These are phyloP conservation scores for Metalampra italica DNA, from an alignment of 2,888 invertebrate species.

Conservation along the genomic window DNA sequence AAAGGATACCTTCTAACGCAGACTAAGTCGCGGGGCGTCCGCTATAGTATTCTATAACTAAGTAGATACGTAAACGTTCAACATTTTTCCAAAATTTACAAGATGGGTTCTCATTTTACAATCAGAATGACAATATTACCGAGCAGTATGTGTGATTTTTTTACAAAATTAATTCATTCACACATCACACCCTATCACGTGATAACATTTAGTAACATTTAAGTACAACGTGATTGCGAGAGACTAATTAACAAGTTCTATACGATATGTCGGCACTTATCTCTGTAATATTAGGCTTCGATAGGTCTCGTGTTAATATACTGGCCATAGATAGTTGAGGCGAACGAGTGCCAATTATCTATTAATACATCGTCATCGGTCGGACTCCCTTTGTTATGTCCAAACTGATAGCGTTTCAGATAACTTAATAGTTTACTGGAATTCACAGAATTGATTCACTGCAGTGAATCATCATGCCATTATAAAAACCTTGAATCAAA, in stretches of 20 bases:
- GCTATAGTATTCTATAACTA: too few relatives aligned
- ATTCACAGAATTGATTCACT: not conserved
- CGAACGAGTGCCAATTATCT: constrained; percentile 12
- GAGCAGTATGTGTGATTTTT: too few relatives aligned
- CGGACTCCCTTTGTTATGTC: constrained; percentile 3
- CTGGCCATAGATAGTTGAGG: not conserved
- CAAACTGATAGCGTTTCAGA: not conserved
- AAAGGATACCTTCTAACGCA: too few relatives aligned
- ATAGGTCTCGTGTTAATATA: not conserved
- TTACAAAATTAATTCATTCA: too few relatives aligned
- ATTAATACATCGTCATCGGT: constrained; percentile 6
- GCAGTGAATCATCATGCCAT: too few relatives aligned
- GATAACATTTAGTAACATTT: not conserved
- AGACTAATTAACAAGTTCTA: constrained; percentile 18
- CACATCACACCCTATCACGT: not conserved
- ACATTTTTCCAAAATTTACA: too few relatives aligned
- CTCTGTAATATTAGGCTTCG: constrained; percentile 18
- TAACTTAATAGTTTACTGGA: not conserved
- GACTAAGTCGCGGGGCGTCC: too few relatives aligned
- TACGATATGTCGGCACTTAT: constrained; percentile 20
- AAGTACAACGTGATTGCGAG: not conserved
- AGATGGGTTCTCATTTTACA: too few relatives aligned
- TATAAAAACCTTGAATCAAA: too few relatives aligned
- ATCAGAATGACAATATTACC: too few relatives aligned
- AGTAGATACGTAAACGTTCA: too few relatives aligned